Conservation (phyloP, 2,113 vertebrate species). For the Microcebus lehilahytsara region DNA sequence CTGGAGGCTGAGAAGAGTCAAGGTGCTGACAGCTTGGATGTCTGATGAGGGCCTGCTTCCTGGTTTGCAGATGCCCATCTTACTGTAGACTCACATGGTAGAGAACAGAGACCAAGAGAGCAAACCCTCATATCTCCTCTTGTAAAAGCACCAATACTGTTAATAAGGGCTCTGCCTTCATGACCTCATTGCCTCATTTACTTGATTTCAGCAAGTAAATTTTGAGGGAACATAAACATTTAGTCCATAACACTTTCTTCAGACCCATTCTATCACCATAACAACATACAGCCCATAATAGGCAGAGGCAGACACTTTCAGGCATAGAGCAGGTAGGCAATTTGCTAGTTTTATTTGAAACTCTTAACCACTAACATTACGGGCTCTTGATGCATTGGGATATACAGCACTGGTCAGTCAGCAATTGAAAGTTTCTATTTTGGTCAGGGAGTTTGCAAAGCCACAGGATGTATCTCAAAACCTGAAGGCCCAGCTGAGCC, state of each 20-base stretch:
- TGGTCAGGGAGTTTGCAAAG: neutral
- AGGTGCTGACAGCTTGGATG: neutral
- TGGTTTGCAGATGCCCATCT: neutral
- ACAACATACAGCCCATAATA: neutral
- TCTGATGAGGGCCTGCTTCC: neutral
- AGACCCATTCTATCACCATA: neutral
- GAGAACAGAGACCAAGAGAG: neutral
- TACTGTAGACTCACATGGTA: neutral
- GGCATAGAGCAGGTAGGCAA: neutral
- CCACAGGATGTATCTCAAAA: neutral
- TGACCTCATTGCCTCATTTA: neutral
- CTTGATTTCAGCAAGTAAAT: neutral
- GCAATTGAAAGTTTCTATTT: neutral
- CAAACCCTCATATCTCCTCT: neutral
- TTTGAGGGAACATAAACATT: neutral
- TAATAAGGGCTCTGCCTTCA: neutral
- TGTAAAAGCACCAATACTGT: neutral
- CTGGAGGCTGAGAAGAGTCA: neutral
- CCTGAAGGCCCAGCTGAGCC: neutral
- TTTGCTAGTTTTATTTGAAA: neutral
- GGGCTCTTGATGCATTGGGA: too few relatives aligned
- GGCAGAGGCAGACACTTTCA: neutral
- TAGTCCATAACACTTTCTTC: neutral
- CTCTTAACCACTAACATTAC: too few relatives aligned
- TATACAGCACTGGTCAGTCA: neutral